These are phyloP conservation scores for Leptopilina boulardi DNA, from an alignment of 1,140 invertebrate genomes.

Conservation along the genomic window DNA sequence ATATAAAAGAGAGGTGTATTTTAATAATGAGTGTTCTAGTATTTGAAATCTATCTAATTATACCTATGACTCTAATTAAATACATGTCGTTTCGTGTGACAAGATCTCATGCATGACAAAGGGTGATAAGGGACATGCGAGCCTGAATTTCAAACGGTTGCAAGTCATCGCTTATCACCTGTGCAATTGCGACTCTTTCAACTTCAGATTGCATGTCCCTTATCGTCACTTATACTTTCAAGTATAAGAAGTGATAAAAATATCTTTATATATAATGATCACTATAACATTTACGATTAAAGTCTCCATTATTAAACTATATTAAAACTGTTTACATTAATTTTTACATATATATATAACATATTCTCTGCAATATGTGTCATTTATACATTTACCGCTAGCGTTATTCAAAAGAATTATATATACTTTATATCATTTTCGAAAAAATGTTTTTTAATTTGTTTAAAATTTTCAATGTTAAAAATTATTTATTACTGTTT, in stretches of 20 bases:
- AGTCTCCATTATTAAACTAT: background rate
- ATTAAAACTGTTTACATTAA: conserved; percentile 17
- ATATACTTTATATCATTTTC: too few species aligned
- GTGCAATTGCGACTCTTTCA: conserved; percentile 20
- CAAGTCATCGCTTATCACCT: conserved; percentile 31
- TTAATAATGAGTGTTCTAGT: conserved; percentile 1
- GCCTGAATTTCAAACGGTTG: conserved; percentile 11
- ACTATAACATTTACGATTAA: conserved; percentile 23
- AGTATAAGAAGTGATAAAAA: background rate
- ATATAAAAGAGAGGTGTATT: background rate
- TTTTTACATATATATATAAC: background rate
- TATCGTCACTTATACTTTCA: conserved; percentile 14
- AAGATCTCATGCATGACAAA: conserved; percentile 23
- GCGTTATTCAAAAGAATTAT: too few species aligned
- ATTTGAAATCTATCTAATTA: conserved; percentile 1
- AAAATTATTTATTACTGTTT: too few species aligned
- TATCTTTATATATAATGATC: conserved; percentile 16
- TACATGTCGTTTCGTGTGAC: conserved; percentile 13
- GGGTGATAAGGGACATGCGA: conserved; percentile 22
- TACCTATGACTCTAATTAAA: conserved; percentile 1
- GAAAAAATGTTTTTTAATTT: too few species aligned
- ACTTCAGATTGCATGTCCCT: conserved; percentile 28
- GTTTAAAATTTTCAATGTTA: too few species aligned
- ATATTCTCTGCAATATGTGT: too few species aligned
- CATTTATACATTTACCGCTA: too few species aligned